Conservation (phyloP, 1,140 invertebrate species). For the Nylanderia fulva region DNA sequence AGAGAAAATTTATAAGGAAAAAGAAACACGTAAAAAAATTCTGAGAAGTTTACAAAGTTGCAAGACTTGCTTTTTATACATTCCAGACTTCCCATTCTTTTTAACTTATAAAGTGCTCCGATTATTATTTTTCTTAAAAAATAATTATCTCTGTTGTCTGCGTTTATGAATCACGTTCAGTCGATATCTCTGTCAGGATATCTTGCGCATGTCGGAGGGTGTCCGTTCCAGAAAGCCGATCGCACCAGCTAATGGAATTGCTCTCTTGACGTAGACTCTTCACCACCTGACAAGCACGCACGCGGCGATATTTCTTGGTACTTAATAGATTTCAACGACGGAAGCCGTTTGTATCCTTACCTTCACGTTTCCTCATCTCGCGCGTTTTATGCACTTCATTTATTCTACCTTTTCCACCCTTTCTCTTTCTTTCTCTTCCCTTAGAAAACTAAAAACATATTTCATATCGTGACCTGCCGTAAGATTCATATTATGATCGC, state of each 20-base stretch:
- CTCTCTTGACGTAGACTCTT: slow-evolving; percentile 55
- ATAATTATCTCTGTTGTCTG: not conserved
- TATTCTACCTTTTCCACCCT: not conserved
- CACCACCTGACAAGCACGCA: slow-evolving; percentile 37
- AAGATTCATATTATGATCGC: not conserved
- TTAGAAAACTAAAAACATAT: not conserved
- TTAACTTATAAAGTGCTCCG: not conserved
- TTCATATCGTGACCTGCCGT: not conserved
- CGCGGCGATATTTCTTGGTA: slow-evolving; percentile 48
- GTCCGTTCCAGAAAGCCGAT: slow-evolving; percentile 51
- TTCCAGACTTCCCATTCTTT: not conserved
- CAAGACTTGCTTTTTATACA: not conserved
- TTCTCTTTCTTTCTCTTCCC: not conserved
- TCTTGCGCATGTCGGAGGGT: slow-evolving; percentile 33
- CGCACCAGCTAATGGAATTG: slow-evolving; percentile 58
- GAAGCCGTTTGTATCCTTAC: slow-evolving; percentile 34
- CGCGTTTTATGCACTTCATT: slow-evolving; percentile 10
- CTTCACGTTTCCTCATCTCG: not conserved
- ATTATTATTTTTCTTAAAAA: not conserved
- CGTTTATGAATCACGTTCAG: slow-evolving; percentile 7
- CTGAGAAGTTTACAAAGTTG: not conserved
- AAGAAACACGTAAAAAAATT: not conserved
- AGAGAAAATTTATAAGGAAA: too few relatives aligned
- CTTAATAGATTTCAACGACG: slow-evolving; percentile 57
- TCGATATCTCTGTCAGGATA: slow-evolving; percentile 31